Conservation (phyloP, 2,888 invertebrate genomes). For the Cephus pulcher region DNA sequence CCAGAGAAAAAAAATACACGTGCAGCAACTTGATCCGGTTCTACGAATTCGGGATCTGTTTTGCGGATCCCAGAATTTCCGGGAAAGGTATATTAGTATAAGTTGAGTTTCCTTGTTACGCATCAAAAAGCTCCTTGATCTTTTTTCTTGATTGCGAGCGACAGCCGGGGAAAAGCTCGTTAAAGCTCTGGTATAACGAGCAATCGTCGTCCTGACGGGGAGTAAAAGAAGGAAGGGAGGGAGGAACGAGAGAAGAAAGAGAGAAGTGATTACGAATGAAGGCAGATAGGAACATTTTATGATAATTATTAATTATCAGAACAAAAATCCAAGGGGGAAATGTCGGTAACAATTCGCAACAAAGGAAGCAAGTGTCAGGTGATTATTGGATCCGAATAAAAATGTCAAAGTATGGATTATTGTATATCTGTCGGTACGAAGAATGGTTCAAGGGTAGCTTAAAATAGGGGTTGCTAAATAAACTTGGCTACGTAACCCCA, state of each 20-base stretch:
- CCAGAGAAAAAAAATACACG: background rate
- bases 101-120: conserved; percentile 7
- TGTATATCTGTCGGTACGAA: background rate
- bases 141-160: conserved; percentile 9
- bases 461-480: background rate
- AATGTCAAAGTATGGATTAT: background rate
- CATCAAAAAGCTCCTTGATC: conserved; percentile 9
- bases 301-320: background rate
- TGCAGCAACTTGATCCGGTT: background rate
- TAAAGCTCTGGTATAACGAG: conserved; percentile 42
- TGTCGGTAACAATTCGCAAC: background rate
- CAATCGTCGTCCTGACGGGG: conserved; percentile 21
- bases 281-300: background rate
- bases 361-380: background rate
- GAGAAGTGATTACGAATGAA: background rate
- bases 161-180: conserved; percentile 37
- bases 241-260: background rate
- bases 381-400: background rate
- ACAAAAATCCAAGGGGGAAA: background rate
- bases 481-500: background rate
- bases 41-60: background rate
- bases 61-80: background rate
- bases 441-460: background rate
- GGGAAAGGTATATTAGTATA: background rate
- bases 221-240: background rate